Evolutionary conservation across 2,888 invertebrate genomes (phyloP).

Genomic region (Tachina fera): DNA sequence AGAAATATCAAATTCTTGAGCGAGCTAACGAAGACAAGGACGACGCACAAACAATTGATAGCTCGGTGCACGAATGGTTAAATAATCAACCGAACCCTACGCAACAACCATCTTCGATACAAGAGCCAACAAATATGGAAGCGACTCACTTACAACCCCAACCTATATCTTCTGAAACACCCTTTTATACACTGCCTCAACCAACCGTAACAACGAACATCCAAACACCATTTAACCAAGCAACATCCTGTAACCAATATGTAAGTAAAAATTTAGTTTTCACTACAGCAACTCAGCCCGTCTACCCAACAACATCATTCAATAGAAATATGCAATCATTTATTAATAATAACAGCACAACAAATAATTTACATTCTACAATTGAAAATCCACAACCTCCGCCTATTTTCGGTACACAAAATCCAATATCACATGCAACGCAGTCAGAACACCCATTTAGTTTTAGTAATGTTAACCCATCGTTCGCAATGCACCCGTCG

Average conservation of each 20-base stretch:
- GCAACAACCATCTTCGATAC: background rate
- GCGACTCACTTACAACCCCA: background rate
- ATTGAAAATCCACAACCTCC: constrained; percentile 5
- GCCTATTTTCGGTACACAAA: background rate
- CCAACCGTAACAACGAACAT: background rate
- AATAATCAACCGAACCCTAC: constrained; percentile 5
- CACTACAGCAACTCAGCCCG: constrained; percentile 8
- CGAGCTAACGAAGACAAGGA: background rate
- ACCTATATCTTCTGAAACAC: background rate
- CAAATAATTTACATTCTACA: background rate
- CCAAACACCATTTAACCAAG: background rate
- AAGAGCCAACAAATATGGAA: too few species aligned
- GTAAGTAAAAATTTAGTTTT: constrained; percentile 15
- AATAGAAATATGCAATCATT: constrained; percentile 12
- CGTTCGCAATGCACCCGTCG: too few species aligned
- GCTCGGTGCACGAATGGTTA: constrained; percentile 30
- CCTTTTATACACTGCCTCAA: background rate
- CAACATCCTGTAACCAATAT: background rate
- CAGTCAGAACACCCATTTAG: too few species aligned
- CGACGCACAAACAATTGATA: background rate
- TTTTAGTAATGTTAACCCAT: too few species aligned
- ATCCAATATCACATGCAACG: background rate
- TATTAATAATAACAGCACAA: constrained; percentile 10
- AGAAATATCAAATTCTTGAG: background rate
- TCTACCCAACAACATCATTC: background rate